These are phyloP conservation scores for Peromyscus melanophrys DNA, from an alignment of 2,797 vertebrate genomes.

Conservation along the genomic window DNA sequence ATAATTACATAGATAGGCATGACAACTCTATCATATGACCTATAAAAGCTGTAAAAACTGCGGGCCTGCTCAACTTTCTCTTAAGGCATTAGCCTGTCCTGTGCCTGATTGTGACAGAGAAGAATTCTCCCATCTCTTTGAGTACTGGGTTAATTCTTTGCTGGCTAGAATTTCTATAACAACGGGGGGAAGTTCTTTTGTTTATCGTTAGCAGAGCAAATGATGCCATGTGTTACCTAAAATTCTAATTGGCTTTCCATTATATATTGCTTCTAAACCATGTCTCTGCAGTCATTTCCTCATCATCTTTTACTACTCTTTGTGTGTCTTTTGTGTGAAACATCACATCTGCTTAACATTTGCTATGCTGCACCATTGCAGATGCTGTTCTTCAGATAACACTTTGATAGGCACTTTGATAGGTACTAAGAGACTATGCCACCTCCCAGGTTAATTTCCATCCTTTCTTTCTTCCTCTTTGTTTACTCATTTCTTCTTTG, in stretches of 20 bases:
- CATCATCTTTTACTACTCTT: background rate
- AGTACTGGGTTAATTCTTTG: background rate
- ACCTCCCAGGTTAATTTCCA: background rate
- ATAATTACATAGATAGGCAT: background rate
- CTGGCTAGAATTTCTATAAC: background rate
- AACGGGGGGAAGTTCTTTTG: background rate
- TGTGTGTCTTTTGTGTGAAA: background rate
- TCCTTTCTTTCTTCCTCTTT: background rate
- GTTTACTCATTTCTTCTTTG: background rate
- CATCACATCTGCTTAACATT: rapidly evolving
- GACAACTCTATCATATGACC: background rate
- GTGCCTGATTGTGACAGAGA: background rate
- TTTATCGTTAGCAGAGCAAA: background rate
- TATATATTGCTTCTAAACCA: background rate
- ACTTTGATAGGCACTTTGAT: background rate
- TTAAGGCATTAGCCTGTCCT: background rate
- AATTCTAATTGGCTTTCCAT: background rate
- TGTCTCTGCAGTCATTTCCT: background rate
- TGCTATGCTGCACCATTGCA: too few relatives aligned
- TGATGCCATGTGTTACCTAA: background rate
- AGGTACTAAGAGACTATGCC: background rate
- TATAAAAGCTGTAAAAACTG: background rate
- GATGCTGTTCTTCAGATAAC: background rate
- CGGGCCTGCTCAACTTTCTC: background rate
- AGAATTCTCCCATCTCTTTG: background rate